Percentiles rank a stretch among this genome's conserved stretches.
These are phyloP conservation scores for Malachius bipustulatus DNA, from an alignment of 2,888 invertebrate genomes.

Conservation along the genomic window DNA sequence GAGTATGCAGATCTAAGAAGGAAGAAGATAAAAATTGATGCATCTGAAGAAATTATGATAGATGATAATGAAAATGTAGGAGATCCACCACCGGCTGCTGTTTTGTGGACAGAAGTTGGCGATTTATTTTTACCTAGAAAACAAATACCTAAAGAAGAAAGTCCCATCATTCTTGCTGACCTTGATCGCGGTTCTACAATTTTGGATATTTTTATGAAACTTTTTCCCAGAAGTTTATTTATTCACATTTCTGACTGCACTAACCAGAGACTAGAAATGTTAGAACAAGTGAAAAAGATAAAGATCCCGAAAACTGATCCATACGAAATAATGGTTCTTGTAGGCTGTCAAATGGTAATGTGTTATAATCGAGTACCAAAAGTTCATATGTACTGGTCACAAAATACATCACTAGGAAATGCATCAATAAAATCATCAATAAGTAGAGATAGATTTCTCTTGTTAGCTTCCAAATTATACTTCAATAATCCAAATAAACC, in stretches of 20 bases:
- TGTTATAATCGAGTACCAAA: not conserved
- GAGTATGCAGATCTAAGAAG: too few relatives aligned
- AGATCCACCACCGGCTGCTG: too few relatives aligned
- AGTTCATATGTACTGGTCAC: not conserved
- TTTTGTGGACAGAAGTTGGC: too few relatives aligned
- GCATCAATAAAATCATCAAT: slow-evolving; percentile 1
- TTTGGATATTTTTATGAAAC: not conserved
- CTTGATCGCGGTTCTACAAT: not conserved
- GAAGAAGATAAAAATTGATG: too few relatives aligned
- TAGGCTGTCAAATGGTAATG: not conserved
- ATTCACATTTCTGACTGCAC: slow-evolving; percentile 4
- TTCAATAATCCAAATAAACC: slow-evolving; percentile 1
- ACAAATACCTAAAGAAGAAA: slow-evolving; percentile 5
- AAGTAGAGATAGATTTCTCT: not conserved
- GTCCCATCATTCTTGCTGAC: not conserved
- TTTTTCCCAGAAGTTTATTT: slow-evolving; percentile 4
- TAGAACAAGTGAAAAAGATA: too few relatives aligned
- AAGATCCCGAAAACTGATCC: not conserved
- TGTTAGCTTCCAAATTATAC: not conserved
- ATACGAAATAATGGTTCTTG: slow-evolving; percentile 1
- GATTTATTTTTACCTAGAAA: too few relatives aligned
- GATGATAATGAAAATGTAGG: too few relatives aligned
- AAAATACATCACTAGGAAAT: too few relatives aligned
- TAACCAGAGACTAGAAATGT: too few relatives aligned
- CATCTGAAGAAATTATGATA: too few relatives aligned